A percentile compares a stretch with the other conserved stretches of the same genome.
Evolutionary conservation across 2,888 invertebrate genomes (phyloP).

Genomic region (Ptilodon capucinus): DNA sequence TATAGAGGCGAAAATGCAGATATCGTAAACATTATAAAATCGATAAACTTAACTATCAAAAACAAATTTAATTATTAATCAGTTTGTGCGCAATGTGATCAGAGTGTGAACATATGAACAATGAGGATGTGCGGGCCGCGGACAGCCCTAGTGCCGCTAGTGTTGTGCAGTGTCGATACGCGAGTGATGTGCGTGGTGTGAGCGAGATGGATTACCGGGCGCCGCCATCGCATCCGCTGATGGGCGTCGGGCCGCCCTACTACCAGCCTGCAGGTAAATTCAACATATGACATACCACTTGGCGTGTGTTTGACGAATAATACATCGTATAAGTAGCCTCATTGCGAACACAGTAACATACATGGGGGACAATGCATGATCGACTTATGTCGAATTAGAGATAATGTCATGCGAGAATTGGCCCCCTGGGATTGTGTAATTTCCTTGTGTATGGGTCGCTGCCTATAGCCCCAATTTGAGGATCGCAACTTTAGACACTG

Average conservation of each 20-base stretch:
- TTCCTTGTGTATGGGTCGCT: no score
- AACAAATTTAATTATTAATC: not conserved
- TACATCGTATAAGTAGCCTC: no score
- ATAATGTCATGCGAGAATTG: no score
- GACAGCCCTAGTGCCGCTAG: constrained; percentile 16
- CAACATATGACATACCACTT: no score
- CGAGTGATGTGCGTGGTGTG: constrained; percentile 53
- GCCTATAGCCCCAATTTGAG: no score
- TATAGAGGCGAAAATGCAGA: not conserved
- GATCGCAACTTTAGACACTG: no score
- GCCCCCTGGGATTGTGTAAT: no score
- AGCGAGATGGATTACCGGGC: constrained; percentile 73
- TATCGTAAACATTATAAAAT: not conserved
- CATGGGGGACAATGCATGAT: no score
- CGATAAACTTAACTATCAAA: not conserved
- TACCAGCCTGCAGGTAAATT: constrained; percentile 68
- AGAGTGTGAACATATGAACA: not conserved
- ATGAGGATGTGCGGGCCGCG: constrained; percentile 1
- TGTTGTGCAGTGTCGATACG: constrained; percentile 29
- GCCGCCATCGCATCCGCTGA: constrained; percentile 63
- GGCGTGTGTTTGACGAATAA: no score
- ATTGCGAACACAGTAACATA: no score
- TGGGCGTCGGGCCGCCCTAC: constrained; percentile 69
- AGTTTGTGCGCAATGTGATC: not conserved
- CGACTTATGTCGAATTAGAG: no score